Evolutionary conservation across 2,113 vertebrate species (phyloP), one percentile per base, ranked within the genome.

Genomic region (Lanius collurio): DNA sequence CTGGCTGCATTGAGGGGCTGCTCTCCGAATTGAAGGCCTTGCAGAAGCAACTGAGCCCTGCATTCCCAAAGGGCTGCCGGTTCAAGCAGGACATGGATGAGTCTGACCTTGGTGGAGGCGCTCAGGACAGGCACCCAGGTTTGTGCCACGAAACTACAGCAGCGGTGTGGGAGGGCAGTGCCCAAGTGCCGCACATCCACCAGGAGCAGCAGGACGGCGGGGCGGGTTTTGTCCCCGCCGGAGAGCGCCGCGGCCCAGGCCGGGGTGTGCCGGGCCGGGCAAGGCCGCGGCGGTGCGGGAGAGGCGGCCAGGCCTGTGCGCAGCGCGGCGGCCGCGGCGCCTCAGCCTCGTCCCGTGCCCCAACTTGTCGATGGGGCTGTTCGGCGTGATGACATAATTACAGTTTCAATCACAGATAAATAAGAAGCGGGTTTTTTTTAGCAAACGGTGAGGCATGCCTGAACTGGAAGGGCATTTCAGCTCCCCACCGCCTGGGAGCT

Each of bases 351-450:
- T 19, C n/a, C 94, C 77, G 0, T 95, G 97, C 97, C 94, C 35
- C 0, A 42, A 93, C 97, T 97, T 97, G 97, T 93, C 90, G 56
- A 90, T 71, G 91, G 84, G 73, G 87, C 27, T 82, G 70, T 89
- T 77, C 35, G 74, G 84, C 16, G 89, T 42, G n/a, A 95, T 95
- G 97, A 96, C 97, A 97, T 98, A 97, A 97, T 97, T 97, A 96
- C 92, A 80, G 96, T 96, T 97, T 98, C 97, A 97, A 97, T 98
- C 55, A 1, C 89, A 97, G 96, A 97, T 98, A 97, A 98, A 98
- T 97, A 97, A 93, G 83, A 95, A 97, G 89, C 71, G 96, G 60
- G 44, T 0, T 6, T 83, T 93, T 94, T 97, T 92, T 67, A 97
- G 95, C 91, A 81, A 97, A 95, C 69, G 15, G 74, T 6, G 64